phyloP scores from a whole-genome alignment of 2,888 invertebrate genomes.

The Rambutsinella grinnellia region DNA sequence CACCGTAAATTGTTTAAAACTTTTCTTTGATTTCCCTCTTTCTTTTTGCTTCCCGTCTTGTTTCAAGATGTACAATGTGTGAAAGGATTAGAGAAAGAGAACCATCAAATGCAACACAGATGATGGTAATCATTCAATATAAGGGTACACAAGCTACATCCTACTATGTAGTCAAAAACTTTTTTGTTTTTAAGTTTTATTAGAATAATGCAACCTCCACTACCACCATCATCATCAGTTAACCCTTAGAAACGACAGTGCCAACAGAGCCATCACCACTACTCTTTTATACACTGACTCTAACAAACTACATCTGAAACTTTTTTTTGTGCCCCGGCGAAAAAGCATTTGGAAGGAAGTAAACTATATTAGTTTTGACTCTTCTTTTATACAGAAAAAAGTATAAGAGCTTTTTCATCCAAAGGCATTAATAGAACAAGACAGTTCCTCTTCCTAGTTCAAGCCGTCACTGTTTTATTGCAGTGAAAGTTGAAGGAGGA shows the following conservation, averaged over 20 bases:
- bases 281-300: neutral
- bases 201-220: neutral
- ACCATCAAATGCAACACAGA: conserved; percentile 17
- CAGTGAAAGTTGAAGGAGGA: neutral
- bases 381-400: neutral
- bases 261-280: neutral
- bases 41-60: neutral
- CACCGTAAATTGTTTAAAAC: neutral
- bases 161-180: conserved; percentile 27
- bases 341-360: conserved; percentile 17
- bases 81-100: neutral
- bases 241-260: neutral
- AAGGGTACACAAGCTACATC: neutral
- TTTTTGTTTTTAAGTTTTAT: conserved; percentile 30
- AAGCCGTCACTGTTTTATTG: conserved; percentile 2
- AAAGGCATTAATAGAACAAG: neutral
- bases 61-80: neutral
- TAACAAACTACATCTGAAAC: too few species aligned
- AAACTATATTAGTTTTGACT: conserved; percentile 15
- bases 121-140: conserved; percentile 44
- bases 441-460: neutral
- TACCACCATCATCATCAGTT: neutral
- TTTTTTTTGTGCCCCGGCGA: conserved; percentile 4
- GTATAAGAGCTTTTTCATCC: conserved; percentile 5
- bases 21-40: neutral